phyloP scores from a whole-genome alignment of 2,888 invertebrate species.

The Acleris laterana region DNA sequence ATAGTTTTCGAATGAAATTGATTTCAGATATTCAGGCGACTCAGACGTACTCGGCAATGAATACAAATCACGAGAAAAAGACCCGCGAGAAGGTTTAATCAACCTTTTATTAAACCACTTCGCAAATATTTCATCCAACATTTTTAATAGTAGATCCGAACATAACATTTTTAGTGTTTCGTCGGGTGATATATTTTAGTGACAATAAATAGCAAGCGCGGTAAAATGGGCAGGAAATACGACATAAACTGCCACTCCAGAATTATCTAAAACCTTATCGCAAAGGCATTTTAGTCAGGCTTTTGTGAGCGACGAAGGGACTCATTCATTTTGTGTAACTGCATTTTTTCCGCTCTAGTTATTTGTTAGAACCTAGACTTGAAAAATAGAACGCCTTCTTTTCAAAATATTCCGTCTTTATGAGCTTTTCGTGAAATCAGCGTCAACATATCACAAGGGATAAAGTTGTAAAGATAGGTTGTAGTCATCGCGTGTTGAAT shows the following conservation, averaged over 20 bases:
- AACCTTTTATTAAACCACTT: not conserved
- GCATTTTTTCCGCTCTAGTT: not conserved
- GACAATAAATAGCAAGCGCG: not conserved
- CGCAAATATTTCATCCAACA: not conserved
- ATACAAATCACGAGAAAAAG: not conserved
- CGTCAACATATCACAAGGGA: no score
- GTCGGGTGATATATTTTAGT: not conserved
- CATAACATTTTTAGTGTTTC: not conserved
- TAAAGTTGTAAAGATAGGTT: no score
- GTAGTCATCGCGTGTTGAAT: no score
- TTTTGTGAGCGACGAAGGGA: not conserved
- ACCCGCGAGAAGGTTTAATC: not conserved
- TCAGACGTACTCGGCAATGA: no score
- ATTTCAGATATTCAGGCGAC: no score
- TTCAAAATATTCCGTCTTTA: not conserved
- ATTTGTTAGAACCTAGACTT: not conserved
- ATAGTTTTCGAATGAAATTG: no score
- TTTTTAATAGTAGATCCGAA: not conserved
- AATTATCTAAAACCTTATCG: conserved; percentile 1
- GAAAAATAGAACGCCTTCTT: not conserved
- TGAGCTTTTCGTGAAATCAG: no score
- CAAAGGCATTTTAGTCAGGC: not conserved
- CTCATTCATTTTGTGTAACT: not conserved
- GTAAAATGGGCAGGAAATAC: conserved; percentile 1
- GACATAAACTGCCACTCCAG: conserved; percentile 1